phyloP scores from a whole-genome alignment of 35 echinoderm and acorn worm species.

The Diadema setosum region DNA sequence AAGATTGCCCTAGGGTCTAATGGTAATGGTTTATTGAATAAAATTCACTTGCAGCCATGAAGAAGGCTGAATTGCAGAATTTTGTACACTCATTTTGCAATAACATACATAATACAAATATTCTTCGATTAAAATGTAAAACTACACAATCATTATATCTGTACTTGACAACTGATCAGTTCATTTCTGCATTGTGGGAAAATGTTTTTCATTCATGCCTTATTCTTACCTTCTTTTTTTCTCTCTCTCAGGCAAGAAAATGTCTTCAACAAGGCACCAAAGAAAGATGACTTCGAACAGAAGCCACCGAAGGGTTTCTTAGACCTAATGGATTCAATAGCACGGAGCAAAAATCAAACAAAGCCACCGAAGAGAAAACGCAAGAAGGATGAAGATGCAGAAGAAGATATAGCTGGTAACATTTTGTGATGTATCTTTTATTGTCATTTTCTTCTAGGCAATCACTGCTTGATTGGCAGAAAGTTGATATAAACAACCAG shows the following conservation, averaged over 20 bases:
- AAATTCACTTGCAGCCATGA: too few species aligned
- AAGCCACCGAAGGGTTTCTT: constrained; percentile 13
- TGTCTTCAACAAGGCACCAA: constrained; percentile 9
- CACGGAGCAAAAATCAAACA: background rate
- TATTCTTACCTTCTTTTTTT: background rate
- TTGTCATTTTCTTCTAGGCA: background rate
- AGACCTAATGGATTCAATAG: background rate
- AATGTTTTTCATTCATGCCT: background rate
- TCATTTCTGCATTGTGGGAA: background rate
- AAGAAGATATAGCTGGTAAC: background rate
- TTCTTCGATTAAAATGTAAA: background rate
- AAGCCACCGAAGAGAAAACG: background rate
- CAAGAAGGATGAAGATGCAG: background rate
- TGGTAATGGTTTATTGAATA: too few species aligned
- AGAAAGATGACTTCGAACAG: background rate
- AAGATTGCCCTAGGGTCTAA: too few species aligned
- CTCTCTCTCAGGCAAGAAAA: background rate
- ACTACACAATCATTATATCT: background rate
- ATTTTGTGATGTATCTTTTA: background rate
- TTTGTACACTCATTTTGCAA: background rate
- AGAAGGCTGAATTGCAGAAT: too few species aligned
- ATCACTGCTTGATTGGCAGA: too few species aligned
- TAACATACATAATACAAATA: background rate
- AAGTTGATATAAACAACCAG: too few species aligned
- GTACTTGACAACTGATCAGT: background rate